These are phyloP conservation scores for Pleuronectes platessa DNA, from an alignment of 2,113 vertebrate genomes.

Conservation along the genomic window DNA sequence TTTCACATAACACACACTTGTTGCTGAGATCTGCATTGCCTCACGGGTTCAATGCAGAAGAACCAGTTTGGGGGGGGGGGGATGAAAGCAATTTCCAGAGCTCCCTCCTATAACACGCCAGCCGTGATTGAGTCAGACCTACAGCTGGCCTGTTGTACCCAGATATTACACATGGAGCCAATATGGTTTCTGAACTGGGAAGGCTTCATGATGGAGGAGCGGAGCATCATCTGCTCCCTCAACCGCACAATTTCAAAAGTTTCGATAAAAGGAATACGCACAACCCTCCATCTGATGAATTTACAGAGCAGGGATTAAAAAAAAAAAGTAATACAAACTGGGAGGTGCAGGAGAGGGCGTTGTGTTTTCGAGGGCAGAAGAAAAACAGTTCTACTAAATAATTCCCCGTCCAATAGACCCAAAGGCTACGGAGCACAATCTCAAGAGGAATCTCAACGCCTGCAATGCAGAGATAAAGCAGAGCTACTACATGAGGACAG, in stretches of 20 bases:
- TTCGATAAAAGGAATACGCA: constrained; percentile 39
- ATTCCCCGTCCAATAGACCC: constrained; percentile 53
- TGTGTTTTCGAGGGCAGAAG: constrained; percentile 32
- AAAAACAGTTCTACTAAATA: constrained; percentile 50
- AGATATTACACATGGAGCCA: constrained; percentile 60
- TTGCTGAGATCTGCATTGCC: neutral
- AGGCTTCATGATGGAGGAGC: constrained; percentile 33
- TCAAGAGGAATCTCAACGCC: constrained; percentile 57
- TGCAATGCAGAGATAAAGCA: constrained; percentile 54
- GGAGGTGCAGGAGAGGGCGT: constrained; percentile 15
- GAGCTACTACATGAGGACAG: constrained; percentile 31
- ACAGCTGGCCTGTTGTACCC: constrained; percentile 47
- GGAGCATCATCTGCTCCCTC: constrained; percentile 61
- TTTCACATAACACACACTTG: too few species aligned
- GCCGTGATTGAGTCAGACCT: constrained; percentile 57
- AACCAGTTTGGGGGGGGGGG: neutral
- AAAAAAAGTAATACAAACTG: constrained; percentile 46
- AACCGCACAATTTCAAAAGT: constrained; percentile 55
- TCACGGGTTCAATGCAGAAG: neutral
- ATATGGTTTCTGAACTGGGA: constrained; percentile 56
- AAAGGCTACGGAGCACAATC: constrained; percentile 30
- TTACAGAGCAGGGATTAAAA: constrained; percentile 17
- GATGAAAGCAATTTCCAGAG: constrained; percentile 47
- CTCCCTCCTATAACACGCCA: constrained; percentile 12
- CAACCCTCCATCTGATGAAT: constrained; percentile 24